A percentile compares a stretch with the other conserved stretches of the same genome.
phyloP scores from a whole-genome alignment of 2,797 vertebrate species.

The Enteromius mattozi region DNA sequence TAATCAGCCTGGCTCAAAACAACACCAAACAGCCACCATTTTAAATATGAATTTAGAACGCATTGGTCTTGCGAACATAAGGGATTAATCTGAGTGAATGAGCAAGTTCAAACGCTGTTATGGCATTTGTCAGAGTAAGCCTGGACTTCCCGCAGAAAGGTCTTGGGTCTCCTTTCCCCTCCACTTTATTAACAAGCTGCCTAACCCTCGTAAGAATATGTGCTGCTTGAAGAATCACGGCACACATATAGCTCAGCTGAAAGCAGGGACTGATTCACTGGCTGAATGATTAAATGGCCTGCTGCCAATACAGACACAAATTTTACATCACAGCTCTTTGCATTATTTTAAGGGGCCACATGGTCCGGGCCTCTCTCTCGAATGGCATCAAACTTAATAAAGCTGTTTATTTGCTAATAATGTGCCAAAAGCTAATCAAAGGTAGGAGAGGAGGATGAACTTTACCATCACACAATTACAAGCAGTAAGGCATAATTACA shows the following conservation, averaged over 20 bases:
- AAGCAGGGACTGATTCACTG: conserved; percentile 44
- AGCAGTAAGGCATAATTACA: conserved; percentile 59
- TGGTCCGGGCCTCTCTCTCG: conserved; percentile 9
- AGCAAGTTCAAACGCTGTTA: conserved; percentile 67
- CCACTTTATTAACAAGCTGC: conserved; percentile 60
- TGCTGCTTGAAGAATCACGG: conserved; percentile 50
- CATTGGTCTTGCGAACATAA: conserved; percentile 59
- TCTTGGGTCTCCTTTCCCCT: conserved; percentile 52
- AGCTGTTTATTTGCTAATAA: conserved; percentile 75
- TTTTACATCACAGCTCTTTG: conserved; percentile 39
- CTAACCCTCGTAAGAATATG: conserved; percentile 49
- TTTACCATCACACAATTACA: conserved; percentile 68
- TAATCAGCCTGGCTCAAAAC: conserved; percentile 55
- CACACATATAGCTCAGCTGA: conserved; percentile 46
- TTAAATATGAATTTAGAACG: conserved; percentile 64
- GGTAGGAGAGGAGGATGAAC: conserved; percentile 64
- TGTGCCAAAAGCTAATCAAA: conserved; percentile 71
- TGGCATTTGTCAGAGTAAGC: conserved; percentile 65
- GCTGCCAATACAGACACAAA: conserved; percentile 49
- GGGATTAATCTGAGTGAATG: conserved; percentile 65
- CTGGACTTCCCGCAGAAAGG: conserved; percentile 55
- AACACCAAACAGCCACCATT: conserved; percentile 57
- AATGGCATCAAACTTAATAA: conserved; percentile 69
- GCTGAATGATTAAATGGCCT: conserved; percentile 57
- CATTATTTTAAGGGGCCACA: conserved; percentile 40